These are phyloP conservation scores for Netelia inedita DNA, from an alignment of 2,888 invertebrate species.

Conservation along the genomic window DNA sequence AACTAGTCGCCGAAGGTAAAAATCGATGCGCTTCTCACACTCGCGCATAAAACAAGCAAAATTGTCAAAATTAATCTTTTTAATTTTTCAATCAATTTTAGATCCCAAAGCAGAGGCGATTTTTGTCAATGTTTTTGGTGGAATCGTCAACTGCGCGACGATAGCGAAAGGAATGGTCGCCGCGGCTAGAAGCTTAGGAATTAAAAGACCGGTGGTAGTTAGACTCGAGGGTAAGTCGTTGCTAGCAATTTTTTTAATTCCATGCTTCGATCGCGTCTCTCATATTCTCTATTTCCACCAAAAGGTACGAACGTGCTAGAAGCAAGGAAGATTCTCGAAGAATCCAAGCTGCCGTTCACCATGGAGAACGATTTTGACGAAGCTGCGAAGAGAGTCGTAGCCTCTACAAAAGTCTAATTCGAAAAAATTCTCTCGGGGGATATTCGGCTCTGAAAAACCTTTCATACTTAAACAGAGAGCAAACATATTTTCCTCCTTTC, in stretches of 20 bases:
- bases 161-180: slow-evolving; percentile 98
- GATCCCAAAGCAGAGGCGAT: slow-evolving; percentile 97
- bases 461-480: slow-evolving; percentile 2
- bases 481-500: not conserved
- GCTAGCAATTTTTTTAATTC: slow-evolving; percentile 39
- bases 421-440: not conserved
- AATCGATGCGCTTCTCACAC: slow-evolving; percentile 14
- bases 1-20: slow-evolving; percentile 92
- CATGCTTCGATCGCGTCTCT: not conserved
- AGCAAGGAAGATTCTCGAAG: slow-evolving; percentile 93
- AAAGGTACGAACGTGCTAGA: slow-evolving; percentile 93
- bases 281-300: slow-evolving; percentile 51
- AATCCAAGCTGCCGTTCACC: slow-evolving; percentile 93
- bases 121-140: slow-evolving; percentile 99
- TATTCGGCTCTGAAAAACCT: not conserved
- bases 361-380: slow-evolving; percentile 95
- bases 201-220: slow-evolving; percentile 96
- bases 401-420: slow-evolving; percentile 72
- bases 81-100: slow-evolving; percentile 78
- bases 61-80: slow-evolving; percentile 10
- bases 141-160: slow-evolving; percentile 99
- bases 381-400: slow-evolving; percentile 95
- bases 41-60: not conserved
- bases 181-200: slow-evolving; percentile 92
- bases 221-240: slow-evolving; percentile 93